Conservation (phyloP, 2,113 vertebrate species). For the Ceratotherium simum region DNA sequence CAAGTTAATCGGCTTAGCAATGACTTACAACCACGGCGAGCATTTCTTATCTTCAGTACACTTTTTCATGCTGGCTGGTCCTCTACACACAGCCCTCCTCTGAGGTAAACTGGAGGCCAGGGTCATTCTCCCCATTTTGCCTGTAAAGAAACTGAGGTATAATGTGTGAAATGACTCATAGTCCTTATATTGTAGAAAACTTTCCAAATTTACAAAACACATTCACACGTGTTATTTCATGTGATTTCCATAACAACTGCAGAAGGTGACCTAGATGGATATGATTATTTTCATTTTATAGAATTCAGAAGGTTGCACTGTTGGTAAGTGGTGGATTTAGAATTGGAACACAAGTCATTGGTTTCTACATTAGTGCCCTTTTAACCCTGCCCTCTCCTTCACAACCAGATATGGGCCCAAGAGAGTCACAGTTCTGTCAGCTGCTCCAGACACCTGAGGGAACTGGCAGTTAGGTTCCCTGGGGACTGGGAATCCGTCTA, state of each 20-base stretch:
- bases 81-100: not conserved
- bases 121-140: not conserved
- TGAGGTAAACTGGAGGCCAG: not conserved
- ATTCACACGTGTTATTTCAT: not conserved
- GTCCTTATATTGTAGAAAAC: not conserved
- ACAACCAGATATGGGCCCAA: not conserved
- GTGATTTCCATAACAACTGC: not conserved
- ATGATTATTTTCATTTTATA: not conserved
- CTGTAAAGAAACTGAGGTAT: not conserved
- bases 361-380: not conserved
- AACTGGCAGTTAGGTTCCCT: not conserved
- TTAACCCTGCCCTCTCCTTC: not conserved
- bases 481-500: not conserved
- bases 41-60: not conserved
- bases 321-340: not conserved
- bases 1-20: not conserved
- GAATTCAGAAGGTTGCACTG: not conserved
- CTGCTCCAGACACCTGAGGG: not conserved
- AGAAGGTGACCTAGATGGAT: not conserved
- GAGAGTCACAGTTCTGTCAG: too few relatives aligned
- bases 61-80: not conserved
- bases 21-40: rapidly evolving
- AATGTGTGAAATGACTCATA: not conserved
- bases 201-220: not conserved
- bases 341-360: not conserved